A percentile compares a stretch with the other conserved stretches of the same genome.
Conservation (phyloP, 1,140 invertebrate genomes). For the Zeugodacus cucurbitae region DNA sequence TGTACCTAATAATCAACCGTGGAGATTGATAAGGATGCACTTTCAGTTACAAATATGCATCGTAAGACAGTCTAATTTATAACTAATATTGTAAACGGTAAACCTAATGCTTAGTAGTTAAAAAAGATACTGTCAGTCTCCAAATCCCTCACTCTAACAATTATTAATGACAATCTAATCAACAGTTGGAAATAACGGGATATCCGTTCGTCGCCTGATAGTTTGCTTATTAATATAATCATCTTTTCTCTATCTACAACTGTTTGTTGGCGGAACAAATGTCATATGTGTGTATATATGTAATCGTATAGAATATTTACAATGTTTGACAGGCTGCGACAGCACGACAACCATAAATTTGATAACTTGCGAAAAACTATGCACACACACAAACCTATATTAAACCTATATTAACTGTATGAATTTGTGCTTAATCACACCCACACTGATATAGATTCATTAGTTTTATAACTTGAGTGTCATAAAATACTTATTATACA, state of each 20-base stretch:
- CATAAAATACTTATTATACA: background rate
- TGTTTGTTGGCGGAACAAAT: background rate
- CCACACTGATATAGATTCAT: background rate
- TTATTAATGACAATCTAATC: background rate
- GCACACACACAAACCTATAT: background rate
- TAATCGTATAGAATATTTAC: background rate
- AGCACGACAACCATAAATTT: background rate
- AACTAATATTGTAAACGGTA: too few relatives aligned
- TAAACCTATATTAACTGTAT: background rate
- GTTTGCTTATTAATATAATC: background rate
- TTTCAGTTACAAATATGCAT: too few relatives aligned
- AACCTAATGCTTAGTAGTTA: too few relatives aligned
- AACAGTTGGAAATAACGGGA: background rate
- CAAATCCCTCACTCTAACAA: background rate
- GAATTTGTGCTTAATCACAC: background rate
- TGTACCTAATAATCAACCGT: too few relatives aligned
- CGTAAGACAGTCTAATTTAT: too few relatives aligned
- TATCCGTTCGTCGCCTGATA: background rate
- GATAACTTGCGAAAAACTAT: constrained; percentile 8
- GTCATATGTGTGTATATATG: background rate
- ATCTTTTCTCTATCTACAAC: background rate
- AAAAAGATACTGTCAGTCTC: too few relatives aligned
- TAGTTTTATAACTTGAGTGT: background rate
- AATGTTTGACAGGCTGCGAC: background rate
- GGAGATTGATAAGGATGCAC: too few relatives aligned